Evolutionary conservation across 2,113 vertebrate species (phyloP).

Genomic region (Genyomyrus donnyi): DNA sequence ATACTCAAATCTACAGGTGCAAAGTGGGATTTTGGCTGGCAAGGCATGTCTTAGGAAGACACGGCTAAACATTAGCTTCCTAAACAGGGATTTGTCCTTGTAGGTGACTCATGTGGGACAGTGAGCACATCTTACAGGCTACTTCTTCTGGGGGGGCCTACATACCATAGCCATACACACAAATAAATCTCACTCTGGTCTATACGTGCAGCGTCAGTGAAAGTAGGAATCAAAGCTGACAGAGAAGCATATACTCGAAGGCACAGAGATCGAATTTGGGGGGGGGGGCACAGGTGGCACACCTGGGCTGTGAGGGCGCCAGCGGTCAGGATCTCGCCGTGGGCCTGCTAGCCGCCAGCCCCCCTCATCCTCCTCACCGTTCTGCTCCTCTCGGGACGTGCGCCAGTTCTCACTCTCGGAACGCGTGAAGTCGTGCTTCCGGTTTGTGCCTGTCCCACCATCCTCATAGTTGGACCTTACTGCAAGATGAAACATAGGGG

Average conservation of each 20-base stretch:
- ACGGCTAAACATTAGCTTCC: background rate
- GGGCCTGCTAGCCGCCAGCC: conserved; percentile 78
- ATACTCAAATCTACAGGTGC: background rate
- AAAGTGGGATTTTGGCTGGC: background rate
- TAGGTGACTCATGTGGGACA: background rate
- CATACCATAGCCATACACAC: background rate
- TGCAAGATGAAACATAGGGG: conserved; percentile 43
- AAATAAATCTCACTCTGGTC: background rate
- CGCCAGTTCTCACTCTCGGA: conserved; percentile 97
- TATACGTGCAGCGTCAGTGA: background rate
- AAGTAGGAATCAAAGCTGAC: background rate
- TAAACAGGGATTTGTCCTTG: background rate
- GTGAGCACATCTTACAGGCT: background rate
- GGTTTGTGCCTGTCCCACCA: conserved; percentile 59
- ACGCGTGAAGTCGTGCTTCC: conserved; percentile 93
- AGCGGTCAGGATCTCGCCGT: conserved; percentile 78
- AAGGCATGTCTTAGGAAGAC: background rate
- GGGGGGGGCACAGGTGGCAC: conserved; percentile 37
- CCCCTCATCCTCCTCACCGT: conserved; percentile 89
- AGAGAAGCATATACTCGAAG: background rate
- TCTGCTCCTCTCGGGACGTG: conserved; percentile 83
- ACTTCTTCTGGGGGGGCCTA: background rate
- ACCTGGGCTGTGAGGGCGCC: conserved; percentile 90
- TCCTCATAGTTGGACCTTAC: conserved; percentile 91
- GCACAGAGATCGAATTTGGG: background rate